A percentile compares a stretch with the other conserved stretches of the same genome.
Conservation (phyloP, 2,113 vertebrate species). For the Cyphomyrus plagiostoma region DNA sequence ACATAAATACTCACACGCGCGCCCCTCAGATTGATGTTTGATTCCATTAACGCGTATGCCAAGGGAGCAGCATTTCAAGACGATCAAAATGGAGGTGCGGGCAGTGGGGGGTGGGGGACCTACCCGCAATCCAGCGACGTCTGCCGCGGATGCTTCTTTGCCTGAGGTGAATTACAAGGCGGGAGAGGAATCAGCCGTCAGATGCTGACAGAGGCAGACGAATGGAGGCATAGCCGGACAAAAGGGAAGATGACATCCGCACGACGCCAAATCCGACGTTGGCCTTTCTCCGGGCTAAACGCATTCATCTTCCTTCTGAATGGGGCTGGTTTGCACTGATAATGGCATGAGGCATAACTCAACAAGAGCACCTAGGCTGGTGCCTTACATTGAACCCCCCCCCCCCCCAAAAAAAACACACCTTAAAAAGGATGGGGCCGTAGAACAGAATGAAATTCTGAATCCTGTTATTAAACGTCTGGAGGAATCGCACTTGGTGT, state of each 20-base stretch:
- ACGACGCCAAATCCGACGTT: neutral
- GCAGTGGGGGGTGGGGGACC: neutral
- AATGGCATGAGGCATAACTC: conserved; percentile 6
- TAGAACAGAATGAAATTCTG: neutral
- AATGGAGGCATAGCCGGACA: neutral
- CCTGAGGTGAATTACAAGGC: conserved; percentile 18
- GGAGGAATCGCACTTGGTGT: neutral
- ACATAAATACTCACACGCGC: neutral
- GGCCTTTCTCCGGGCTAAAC: neutral
- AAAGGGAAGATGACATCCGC: neutral
- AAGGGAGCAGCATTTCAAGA: neutral
- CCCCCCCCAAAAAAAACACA: neutral
- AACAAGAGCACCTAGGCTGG: neutral
- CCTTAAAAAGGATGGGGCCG: neutral
- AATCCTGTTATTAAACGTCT: neutral
- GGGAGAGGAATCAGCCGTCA: conserved; percentile 10
- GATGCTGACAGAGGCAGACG: conserved; percentile 7
- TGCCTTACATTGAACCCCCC: neutral
- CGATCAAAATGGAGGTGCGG: neutral
- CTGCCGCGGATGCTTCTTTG: neutral
- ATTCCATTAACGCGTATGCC: neutral
- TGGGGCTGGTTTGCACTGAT: neutral
- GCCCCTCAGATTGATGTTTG: neutral
- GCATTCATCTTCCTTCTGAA: conserved; percentile 9
- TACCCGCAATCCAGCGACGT: neutral